Conservation (phyloP, 2,797 vertebrate genomes). For the Kryptopterus vitreolus region DNA sequence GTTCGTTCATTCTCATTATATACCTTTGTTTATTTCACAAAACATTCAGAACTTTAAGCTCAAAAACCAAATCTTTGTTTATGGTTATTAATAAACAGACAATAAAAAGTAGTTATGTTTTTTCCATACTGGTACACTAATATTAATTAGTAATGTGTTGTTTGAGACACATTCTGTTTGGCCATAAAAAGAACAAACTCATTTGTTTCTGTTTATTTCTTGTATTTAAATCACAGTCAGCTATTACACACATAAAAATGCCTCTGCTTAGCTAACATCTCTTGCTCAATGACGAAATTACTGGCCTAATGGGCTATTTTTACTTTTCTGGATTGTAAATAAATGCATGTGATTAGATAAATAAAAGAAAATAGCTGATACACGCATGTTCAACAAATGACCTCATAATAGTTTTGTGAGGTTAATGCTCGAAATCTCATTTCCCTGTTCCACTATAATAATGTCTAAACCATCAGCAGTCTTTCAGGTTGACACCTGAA, state of each 20-base stretch:
- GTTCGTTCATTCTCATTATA: no score
- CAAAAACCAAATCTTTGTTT: neutral
- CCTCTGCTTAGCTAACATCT: neutral
- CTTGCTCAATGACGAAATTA: neutral
- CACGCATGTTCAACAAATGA: no score
- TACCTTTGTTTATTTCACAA: no score
- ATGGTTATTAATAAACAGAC: neutral
- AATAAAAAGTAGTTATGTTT: neutral
- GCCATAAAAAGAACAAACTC: neutral
- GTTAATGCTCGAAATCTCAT: neutral
- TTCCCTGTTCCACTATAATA: neutral
- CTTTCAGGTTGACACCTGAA: neutral
- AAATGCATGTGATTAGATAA: neutral
- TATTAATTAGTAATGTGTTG: neutral
- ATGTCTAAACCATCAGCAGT: neutral
- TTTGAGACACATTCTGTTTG: neutral
- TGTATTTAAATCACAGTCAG: constrained; percentile 12
- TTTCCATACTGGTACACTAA: neutral
- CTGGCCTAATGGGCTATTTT: neutral
- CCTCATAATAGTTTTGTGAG: neutral
- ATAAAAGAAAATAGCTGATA: neutral
- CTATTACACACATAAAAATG: neutral
- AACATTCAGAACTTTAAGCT: no score
- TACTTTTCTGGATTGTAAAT: neutral
- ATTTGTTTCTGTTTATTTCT: neutral